Percentiles rank a stretch among this genome's conserved stretches.
phyloP scores from a whole-genome alignment of 2,797 vertebrate genomes.

The Scyliorhinus canicula region DNA sequence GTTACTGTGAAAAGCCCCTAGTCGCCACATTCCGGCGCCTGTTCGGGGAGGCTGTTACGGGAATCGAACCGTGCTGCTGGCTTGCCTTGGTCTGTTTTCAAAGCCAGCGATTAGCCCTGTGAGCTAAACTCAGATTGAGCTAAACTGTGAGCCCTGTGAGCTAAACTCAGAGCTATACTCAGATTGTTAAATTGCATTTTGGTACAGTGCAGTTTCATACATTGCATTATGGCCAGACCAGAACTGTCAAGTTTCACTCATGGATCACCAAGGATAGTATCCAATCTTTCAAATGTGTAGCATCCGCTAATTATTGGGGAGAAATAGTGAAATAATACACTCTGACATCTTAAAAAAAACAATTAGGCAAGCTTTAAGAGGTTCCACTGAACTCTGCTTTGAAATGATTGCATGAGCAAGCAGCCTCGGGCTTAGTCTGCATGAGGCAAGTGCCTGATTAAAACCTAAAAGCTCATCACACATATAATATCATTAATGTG shows the following conservation, averaged over 20 bases:
- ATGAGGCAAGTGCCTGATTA: slow-evolving; percentile 1
- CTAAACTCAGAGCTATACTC: too few relatives aligned
- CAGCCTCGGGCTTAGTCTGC: background rate
- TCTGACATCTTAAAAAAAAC: background rate
- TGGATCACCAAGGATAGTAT: background rate
- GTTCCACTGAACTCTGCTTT: background rate
- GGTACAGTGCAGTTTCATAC: background rate
- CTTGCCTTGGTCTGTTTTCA: too few relatives aligned
- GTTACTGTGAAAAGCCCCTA: too few relatives aligned
- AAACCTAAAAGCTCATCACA: slow-evolving; percentile 23
- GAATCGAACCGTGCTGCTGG: too few relatives aligned
- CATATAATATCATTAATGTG: slow-evolving; percentile 27
- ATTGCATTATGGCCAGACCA: background rate
- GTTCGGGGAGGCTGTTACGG: too few relatives aligned
- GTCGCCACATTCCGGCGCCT: too few relatives aligned
- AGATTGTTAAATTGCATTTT: background rate
- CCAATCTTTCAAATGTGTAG: background rate
- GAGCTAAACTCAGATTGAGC: too few relatives aligned
- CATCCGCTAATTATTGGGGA: background rate
- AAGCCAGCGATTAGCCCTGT: too few relatives aligned
- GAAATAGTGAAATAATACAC: background rate
- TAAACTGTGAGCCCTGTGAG: too few relatives aligned
- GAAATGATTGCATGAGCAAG: background rate
- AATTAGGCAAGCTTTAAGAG: background rate
- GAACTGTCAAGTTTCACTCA: background rate